Conservation (phyloP, 2,888 invertebrate species). For the Apeira syringaria region DNA sequence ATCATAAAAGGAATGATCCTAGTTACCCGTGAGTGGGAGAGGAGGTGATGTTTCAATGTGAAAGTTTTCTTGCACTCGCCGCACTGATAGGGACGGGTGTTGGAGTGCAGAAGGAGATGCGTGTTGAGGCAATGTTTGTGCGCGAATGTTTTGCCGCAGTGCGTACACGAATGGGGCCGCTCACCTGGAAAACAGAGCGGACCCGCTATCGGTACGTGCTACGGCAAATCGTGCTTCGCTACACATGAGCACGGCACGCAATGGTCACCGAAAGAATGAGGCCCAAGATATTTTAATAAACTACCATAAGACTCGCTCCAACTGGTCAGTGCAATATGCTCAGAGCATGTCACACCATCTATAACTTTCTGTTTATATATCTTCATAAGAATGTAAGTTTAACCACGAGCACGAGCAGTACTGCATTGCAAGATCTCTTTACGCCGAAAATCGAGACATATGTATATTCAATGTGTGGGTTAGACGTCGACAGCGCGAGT, state of each 20-base stretch:
- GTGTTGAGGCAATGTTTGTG: slow-evolving; percentile 92
- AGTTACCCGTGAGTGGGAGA: slow-evolving; percentile 89
- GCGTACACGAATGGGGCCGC: slow-evolving; percentile 88
- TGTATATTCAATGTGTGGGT: no score
- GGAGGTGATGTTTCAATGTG: slow-evolving; percentile 91
- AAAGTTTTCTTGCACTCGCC: slow-evolving; percentile 92
- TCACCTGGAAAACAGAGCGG: slow-evolving; percentile 74
- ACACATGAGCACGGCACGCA: no score
- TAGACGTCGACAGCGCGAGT: no score
- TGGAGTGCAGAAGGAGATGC: slow-evolving; percentile 89
- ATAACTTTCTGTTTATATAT: no score
- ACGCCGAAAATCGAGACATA: no score
- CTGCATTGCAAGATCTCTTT: no score
- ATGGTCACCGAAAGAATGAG: neutral
- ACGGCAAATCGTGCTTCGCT: slow-evolving; percentile 16
- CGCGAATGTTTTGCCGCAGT: slow-evolving; percentile 90
- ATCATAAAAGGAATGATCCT: neutral
- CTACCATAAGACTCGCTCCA: no score
- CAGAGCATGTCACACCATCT: no score
- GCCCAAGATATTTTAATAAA: no score
- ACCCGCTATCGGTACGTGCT: slow-evolving; percentile 21
- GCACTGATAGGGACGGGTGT: slow-evolving; percentile 90
- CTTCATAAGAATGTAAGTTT: no score
- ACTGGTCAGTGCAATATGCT: no score
- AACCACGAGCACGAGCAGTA: no score